These are phyloP conservation scores for Junonia oenone DNA, from an alignment of 2,888 invertebrate genomes.

Conservation along the genomic window DNA sequence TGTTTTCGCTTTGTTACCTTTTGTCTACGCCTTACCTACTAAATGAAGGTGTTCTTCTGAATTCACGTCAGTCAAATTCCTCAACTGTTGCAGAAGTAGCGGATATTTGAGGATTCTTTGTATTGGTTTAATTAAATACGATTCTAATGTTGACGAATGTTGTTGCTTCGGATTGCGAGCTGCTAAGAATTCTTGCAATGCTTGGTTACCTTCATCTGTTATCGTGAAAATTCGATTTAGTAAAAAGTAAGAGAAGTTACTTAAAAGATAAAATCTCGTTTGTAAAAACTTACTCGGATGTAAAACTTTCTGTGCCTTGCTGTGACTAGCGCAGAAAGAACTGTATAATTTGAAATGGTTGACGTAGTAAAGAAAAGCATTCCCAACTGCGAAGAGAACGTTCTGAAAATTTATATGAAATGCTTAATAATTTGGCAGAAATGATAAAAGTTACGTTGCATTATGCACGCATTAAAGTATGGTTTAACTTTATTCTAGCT, in stretches of 20 bases:
- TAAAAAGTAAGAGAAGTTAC: neutral
- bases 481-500: too few relatives aligned
- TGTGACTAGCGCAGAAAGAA: slow-evolving; percentile 99
- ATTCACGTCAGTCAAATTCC: slow-evolving; percentile 94
- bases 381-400: slow-evolving; percentile 96
- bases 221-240: neutral
- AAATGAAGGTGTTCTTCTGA: slow-evolving; percentile 97
- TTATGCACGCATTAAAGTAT: too few relatives aligned
- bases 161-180: slow-evolving; percentile 97
- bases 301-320: slow-evolving; percentile 98
- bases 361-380: slow-evolving; percentile 97
- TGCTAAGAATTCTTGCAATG: slow-evolving; percentile 95
- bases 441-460: too few relatives aligned
- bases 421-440: neutral
- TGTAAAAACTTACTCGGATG: slow-evolving; percentile 91
- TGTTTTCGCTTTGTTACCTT: too few relatives aligned
- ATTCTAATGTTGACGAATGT: slow-evolving; percentile 97
- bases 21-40: slow-evolving; percentile 85
- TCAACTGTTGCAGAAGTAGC: slow-evolving; percentile 94
- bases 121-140: slow-evolving; percentile 98
- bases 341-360: slow-evolving; percentile 99
- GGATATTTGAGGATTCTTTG: slow-evolving; percentile 99
- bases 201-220: slow-evolving; percentile 96
- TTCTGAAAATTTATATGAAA: slow-evolving; percentile 83
- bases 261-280: neutral